These are phyloP conservation scores for Oceanodroma tethys DNA, from an alignment of 2,113 vertebrate genomes.

Conservation along the genomic window DNA sequence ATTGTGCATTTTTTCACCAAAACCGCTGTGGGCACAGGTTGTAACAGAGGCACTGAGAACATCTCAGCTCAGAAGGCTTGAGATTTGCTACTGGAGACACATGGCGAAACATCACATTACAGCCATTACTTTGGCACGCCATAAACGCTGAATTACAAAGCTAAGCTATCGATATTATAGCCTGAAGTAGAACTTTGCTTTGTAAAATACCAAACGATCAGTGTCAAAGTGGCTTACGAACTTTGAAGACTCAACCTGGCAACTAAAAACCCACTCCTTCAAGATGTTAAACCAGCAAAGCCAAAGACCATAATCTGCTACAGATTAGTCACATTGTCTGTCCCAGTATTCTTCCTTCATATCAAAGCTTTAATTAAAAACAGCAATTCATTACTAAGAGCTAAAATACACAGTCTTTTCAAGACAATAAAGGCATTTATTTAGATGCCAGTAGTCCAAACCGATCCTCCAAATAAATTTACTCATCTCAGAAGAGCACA, in stretches of 20 bases:
- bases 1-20: background rate
- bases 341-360: no score
- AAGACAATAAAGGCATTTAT: background rate
- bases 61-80: background rate
- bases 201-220: background rate
- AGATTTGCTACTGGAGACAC: background rate
- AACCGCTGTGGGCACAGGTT: background rate
- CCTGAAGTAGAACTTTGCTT: background rate
- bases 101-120: background rate
- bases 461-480: background rate
- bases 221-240: background rate
- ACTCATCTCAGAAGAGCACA: background rate
- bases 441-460: background rate
- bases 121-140: background rate
- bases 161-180: fast-evolving
- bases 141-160: background rate
- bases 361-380: background rate
- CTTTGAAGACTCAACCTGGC: background rate
- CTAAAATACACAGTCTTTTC: background rate
- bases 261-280: background rate
- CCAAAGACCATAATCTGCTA: background rate
- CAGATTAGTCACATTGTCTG: background rate
- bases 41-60: background rate
- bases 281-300: background rate
- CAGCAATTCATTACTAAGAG: background rate